phyloP scores from a whole-genome alignment of 1,140 invertebrate genomes.

The Vanessa tameamea region DNA sequence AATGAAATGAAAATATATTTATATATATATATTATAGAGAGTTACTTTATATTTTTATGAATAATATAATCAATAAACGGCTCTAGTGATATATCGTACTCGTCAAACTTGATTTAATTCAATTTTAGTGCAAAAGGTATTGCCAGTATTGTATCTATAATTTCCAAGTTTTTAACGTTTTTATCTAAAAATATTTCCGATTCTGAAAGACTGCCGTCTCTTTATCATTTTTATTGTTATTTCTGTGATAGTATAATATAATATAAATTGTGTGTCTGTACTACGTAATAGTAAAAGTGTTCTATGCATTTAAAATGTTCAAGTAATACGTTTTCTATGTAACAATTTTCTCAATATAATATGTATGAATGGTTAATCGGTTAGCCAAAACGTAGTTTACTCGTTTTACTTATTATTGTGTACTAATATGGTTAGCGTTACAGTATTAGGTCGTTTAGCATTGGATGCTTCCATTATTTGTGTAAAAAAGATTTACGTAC shows the following conservation, averaged over 20 bases:
- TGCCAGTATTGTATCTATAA: not conserved
- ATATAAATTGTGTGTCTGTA: slow-evolving; percentile 26
- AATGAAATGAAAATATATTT: no score
- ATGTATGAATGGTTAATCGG: slow-evolving; percentile 26
- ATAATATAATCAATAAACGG: no score
- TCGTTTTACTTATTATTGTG: slow-evolving; percentile 30
- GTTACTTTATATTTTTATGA: no score
- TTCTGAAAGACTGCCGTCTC: slow-evolving; percentile 53
- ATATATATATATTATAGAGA: no score
- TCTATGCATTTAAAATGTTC: slow-evolving; percentile 25
- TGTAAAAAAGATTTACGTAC: slow-evolving; percentile 76
- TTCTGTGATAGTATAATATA: slow-evolving; percentile 43
- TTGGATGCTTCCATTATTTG: slow-evolving; percentile 71
- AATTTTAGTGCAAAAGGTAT: not conserved
- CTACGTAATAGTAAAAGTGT: slow-evolving; percentile 16
- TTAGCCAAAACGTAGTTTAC: slow-evolving; percentile 25
- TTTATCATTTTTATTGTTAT: slow-evolving; percentile 42
- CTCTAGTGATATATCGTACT: no score
- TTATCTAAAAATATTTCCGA: not conserved
- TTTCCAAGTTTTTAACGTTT: not conserved
- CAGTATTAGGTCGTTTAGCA: slow-evolving; percentile 73
- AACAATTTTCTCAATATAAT: slow-evolving; percentile 16
- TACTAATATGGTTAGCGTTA: slow-evolving; percentile 54
- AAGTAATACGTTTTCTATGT: slow-evolving; percentile 21
- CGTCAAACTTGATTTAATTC: no score